Evolutionary conservation across 53 echinoderm and acorn worm genomes (phyloP).

Genomic region (Echinometra lucunter): DNA sequence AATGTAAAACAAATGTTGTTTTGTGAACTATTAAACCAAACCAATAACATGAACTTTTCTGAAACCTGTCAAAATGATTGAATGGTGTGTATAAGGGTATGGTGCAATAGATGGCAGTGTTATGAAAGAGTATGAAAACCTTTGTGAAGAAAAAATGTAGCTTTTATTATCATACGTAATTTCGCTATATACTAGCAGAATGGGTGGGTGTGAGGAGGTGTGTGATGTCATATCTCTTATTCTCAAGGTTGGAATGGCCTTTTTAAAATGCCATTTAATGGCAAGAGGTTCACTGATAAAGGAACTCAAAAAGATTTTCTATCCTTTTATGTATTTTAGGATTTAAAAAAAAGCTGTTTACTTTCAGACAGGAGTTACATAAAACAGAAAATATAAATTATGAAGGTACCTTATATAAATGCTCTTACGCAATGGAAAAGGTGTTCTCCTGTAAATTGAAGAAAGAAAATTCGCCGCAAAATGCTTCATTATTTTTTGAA

Average conservation of each 20-base stretch:
- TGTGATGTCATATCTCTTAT: background rate
- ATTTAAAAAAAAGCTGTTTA: background rate
- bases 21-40: too few species aligned
- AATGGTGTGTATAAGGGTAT: background rate
- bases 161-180: background rate
- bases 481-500: too few species aligned
- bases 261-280: background rate
- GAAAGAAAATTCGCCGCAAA: too few species aligned
- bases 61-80: too few species aligned
- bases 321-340: background rate
- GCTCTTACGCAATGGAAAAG: too few species aligned
- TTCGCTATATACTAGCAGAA: background rate
- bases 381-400: too few species aligned
- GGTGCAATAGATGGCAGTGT: background rate
- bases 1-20: too few species aligned
- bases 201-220: background rate
- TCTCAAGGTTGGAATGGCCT: background rate
- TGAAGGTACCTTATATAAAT: too few species aligned
- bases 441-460: too few species aligned
- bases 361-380: too few species aligned
- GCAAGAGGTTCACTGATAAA: background rate
- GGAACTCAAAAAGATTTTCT: background rate
- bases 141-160: background rate
- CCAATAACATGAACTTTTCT: too few species aligned
- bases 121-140: background rate